Evolutionary conservation across 92 coral and sea anemone genomes (phyloP), one percentile per base, ranked within the genome.

Genomic region (Heteractis magnifica): DNA sequence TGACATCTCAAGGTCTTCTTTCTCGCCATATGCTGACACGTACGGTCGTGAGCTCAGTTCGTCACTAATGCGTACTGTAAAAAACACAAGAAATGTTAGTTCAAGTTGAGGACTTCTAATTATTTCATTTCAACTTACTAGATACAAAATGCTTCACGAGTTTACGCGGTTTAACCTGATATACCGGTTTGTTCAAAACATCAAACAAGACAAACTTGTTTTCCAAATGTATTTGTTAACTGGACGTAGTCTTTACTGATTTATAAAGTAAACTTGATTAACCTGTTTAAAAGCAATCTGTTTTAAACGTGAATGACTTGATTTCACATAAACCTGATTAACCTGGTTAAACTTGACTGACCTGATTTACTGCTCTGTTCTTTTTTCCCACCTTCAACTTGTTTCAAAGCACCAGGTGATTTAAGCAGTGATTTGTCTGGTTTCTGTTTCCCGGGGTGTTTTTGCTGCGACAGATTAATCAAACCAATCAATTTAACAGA

Each of bases 371-470:
- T 34, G 8, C 20, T 59, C 16, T 23, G 7, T 60, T 79, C 82
- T 34, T 55, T 59, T 34, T 49, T 26, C 21, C 49, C 72, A n/a
- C 65, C 65, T 19, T 79, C 73, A 49, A 34, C 19, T 5, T 79
- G 82, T 26, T 79, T 65, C 82, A 79, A 34, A 52, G 76, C 81
- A 21, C 51, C 65, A 50, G 81, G 65, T 16, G 82, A 41, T 34
- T 77, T 83, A 1, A 76, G 62, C 56, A 83, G 48, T 76, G 81
- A 76, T 62, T 80, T 52, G 23, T 41, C 78, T 18, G 59, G 87
- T 49, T 83, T 83, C 7, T 76, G 87, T 49, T 83, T 83, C 7
- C 19, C 74, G n/a, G 64, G 81, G 11, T 58, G 75, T 62, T 76
- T 83, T 62, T 82, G 79, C 74, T 21, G 23, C 23, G 8, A 6